A percentile compares a stretch with the other conserved stretches of the same genome.
These are phyloP conservation scores for Gymnoscopelus microlampas DNA, from an alignment of 2,797 vertebrate species.

Conservation along the genomic window DNA sequence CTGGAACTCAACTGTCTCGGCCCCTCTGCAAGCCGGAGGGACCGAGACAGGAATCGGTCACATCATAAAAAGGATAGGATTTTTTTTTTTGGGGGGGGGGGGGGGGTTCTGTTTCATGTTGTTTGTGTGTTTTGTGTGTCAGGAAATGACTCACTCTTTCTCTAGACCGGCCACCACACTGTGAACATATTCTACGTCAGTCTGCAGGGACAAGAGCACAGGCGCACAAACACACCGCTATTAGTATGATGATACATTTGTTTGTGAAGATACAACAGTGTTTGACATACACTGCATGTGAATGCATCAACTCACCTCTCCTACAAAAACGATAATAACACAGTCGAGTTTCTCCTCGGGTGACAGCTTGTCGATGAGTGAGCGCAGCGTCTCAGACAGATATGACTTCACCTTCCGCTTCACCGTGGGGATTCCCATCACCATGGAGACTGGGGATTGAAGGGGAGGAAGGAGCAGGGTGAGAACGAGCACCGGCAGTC, in stretches of 20 bases:
- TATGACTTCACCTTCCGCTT: conserved; percentile 99
- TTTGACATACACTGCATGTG: neutral
- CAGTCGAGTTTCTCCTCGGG: conserved; percentile 96
- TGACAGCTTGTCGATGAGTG: conserved; percentile 96
- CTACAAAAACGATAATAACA: conserved; percentile 96
- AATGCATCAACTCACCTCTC: conserved; percentile 88
- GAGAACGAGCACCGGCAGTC: conserved; percentile 27
- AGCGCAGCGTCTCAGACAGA: conserved; percentile 95
- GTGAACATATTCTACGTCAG: conserved; percentile 91
- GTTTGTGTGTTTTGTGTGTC: neutral
- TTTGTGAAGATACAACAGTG: neutral
- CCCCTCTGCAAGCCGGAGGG: too few relatives aligned
- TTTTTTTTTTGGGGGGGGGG: neutral
- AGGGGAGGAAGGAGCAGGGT: conserved; percentile 32
- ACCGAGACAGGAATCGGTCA: too few relatives aligned
- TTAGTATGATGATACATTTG: neutral
- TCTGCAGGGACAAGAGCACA: conserved; percentile 74
- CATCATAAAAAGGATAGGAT: too few relatives aligned
- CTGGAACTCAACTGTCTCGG: neutral
- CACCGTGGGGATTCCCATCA: conserved; percentile 99
- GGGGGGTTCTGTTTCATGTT: too few relatives aligned
- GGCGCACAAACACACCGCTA: neutral
- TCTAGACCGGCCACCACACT: conserved; percentile 90
- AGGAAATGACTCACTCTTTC: conserved; percentile 89
- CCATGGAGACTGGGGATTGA: conserved; percentile 90